Base-by-base conservation (phyloP, 2,888 invertebrate genomes). In the Argynnis bischoffii region DNA sequence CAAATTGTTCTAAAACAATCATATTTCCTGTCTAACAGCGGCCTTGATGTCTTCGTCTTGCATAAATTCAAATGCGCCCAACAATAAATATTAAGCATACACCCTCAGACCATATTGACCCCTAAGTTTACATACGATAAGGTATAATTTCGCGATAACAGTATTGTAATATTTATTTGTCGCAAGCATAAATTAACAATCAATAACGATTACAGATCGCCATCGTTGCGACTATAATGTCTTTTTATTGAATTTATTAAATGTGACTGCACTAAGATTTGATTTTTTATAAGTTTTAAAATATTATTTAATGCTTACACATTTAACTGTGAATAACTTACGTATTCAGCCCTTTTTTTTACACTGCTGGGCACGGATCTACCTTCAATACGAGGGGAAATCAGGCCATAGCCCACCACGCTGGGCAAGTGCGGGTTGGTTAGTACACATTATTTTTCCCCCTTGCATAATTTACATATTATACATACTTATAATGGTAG, bases 1-100 rank as follows among this genome's bases (percentile, higher is more conserved):
- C 54, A 50, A 61, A 61, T 61, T 55, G 66, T 66, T 66, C 60
- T 66, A 61, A 65, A 55, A 66, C 61, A 66, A 66, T 66, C 60
- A 16, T 55, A 55, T 55, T 61, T 66, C 66, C 60, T 66, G 66
- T 61, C 69, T 59, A 50, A 55, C 50, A 50, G 5, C 46, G 63
- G 59, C 69, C 69, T 69, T 66, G 69, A 48, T 54, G 51, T 54
- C 6, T 54, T 47, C 56, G 48, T 53, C 66, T 66, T 69, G 55
- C 55, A 60, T 51, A 55, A 56, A 66, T 60, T 59, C 16, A 35
- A 18, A 41, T 21, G 26, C 55, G 55, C 51, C 26, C 51, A 35
- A 63, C 50, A 16, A 14, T 48, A 50, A 48, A 48, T 59, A 48
- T 31, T 59, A 48, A 59, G 31, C n/a, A 59, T 31, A 47, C 5